Conservation (phyloP, 2,113 vertebrate genomes). For the Rana temporaria region DNA sequence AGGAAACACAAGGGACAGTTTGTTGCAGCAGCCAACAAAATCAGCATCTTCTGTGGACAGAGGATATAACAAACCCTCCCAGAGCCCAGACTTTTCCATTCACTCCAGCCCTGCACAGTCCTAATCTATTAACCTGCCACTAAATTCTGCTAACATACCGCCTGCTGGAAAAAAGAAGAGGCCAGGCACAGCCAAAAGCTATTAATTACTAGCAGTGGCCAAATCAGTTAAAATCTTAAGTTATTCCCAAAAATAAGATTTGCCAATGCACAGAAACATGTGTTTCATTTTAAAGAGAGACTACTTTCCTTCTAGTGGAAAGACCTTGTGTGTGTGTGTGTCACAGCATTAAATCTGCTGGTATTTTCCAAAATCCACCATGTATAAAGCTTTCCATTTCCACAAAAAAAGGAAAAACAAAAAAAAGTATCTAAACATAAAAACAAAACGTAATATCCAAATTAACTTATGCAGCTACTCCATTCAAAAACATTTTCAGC, state of each 20-base stretch:
- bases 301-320: no score
- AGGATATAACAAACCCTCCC: slow-evolving; percentile 36
- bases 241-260: background rate
- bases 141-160: slow-evolving; percentile 35
- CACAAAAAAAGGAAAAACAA: no score
- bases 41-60: slow-evolving; percentile 33
- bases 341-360: no score
- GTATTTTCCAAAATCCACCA: no score
- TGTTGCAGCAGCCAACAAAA: slow-evolving; percentile 54
- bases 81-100: slow-evolving; percentile 52
- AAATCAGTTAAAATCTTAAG: background rate
- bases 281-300: no score
- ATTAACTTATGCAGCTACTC: no score
- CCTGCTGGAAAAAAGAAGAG: background rate
- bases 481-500: no score
- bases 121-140: background rate
- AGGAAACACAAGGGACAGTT: slow-evolving; percentile 55
- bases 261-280: background rate
- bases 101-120: slow-evolving; percentile 15
- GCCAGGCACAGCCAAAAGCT: slow-evolving; percentile 24
- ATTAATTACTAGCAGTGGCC: background rate
- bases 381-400: no score
- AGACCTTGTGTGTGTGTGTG: no score
- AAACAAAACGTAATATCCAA: no score
- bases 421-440: no score